These are phyloP conservation scores for Therioaphis trifolii DNA, from an alignment of 2,888 invertebrate species.

Conservation along the genomic window DNA sequence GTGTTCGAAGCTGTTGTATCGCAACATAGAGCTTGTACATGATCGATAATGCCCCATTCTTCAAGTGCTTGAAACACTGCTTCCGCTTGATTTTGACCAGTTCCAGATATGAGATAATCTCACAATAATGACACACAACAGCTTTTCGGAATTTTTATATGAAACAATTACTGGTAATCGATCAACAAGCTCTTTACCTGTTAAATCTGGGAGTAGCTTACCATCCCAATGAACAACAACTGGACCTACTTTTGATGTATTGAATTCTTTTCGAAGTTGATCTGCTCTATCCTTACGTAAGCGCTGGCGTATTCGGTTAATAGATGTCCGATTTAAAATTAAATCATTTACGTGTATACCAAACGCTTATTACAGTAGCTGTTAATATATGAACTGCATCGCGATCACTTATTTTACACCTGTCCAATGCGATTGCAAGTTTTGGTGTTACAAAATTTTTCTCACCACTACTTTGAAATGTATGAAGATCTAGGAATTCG, in stretches of 20 bases:
- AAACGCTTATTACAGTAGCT: not conserved
- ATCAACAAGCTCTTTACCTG: slow-evolving; percentile 25
- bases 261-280: not conserved
- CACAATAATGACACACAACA: not conserved
- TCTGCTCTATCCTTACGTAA: too few species aligned
- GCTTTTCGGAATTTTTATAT: not conserved
- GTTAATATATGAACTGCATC: slow-evolving; percentile 16
- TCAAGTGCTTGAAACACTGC: slow-evolving; percentile 4
- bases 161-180: too few species aligned
- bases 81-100: slow-evolving; percentile 24
- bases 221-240: slow-evolving; percentile 55
- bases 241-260: slow-evolving; percentile 11
- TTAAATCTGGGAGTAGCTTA: slow-evolving; percentile 42
- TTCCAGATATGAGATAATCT: not conserved
- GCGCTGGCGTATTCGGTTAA: too few species aligned
- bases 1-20: slow-evolving; percentile 24
- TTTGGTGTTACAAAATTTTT: too few species aligned
- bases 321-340: slow-evolving; percentile 1
- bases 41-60: too few species aligned
- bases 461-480: slow-evolving; percentile 4
- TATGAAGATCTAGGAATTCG: not conserved
- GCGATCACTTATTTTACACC: not conserved
- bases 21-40: slow-evolving; percentile 2
- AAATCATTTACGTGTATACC: not conserved
- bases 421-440: slow-evolving; percentile 4